These are phyloP conservation scores for Bicyclus anynana DNA, from an alignment of 1,140 invertebrate species.

Conservation along the genomic window DNA sequence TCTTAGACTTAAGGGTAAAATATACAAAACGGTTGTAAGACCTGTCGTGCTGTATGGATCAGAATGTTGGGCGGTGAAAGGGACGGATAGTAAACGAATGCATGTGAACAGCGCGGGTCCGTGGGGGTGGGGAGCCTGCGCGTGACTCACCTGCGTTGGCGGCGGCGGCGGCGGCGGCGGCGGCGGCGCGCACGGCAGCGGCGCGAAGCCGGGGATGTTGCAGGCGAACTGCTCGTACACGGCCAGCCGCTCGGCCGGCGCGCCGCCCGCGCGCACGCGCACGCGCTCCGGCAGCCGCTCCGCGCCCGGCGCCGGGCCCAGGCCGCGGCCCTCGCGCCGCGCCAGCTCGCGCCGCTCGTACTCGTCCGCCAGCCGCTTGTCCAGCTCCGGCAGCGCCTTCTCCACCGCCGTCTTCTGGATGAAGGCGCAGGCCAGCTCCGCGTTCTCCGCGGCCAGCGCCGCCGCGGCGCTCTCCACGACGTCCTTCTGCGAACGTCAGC, in stretches of 20 bases:
- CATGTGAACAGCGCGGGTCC: too few relatives aligned
- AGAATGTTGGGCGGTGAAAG: too few relatives aligned
- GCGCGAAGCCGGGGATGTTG: conserved; percentile 97
- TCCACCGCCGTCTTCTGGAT: conserved; percentile 99
- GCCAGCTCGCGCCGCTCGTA: conserved; percentile 86
- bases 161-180: conserved; percentile 78
- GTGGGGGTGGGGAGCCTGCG: too few relatives aligned
- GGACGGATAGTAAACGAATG: too few relatives aligned
- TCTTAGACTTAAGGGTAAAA: too few relatives aligned
- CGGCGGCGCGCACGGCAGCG: conserved; percentile 89
- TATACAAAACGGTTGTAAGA: too few relatives aligned
- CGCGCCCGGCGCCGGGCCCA: conserved; percentile 91
- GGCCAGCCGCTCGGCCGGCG: conserved; percentile 90
- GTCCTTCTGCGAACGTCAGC: conserved; percentile 82
- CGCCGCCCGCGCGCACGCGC: conserved; percentile 92
- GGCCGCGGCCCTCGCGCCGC: conserved; percentile 86
- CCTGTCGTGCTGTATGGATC: too few relatives aligned
- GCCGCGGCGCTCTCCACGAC: conserved; percentile 92
- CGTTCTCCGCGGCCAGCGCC: conserved; percentile 94
- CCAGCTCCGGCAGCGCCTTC: conserved; percentile 96
- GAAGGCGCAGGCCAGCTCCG: conserved; percentile 97
- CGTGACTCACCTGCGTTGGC: conserved; percentile 73
- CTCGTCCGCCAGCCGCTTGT: conserved; percentile 90
- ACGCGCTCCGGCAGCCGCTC: conserved; percentile 97
- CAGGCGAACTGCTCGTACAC: conserved; percentile 99